phyloP scores from a whole-genome alignment of 2,113 vertebrate genomes.

The Pseudorectes ferrugineus region DNA sequence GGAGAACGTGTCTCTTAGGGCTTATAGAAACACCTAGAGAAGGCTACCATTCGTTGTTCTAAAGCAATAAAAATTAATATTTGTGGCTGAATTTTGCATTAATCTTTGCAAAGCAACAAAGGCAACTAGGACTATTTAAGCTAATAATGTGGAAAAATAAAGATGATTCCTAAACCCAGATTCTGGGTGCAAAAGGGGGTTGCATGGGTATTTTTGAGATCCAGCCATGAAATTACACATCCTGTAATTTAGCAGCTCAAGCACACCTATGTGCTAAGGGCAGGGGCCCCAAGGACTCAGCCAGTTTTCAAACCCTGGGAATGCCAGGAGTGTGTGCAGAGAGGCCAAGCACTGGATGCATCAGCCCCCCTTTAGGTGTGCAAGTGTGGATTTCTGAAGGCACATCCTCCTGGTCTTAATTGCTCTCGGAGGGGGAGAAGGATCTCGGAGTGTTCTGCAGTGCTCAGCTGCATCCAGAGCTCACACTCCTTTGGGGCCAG shows the following conservation, averaged over 20 bases:
- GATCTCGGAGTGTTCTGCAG: background rate
- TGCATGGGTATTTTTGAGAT: rapidly evolving
- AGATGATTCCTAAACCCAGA: background rate
- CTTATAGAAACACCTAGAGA: background rate
- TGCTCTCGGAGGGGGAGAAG: background rate
- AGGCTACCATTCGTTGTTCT: background rate
- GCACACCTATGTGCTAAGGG: background rate
- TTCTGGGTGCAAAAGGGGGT: background rate
- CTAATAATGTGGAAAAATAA: background rate
- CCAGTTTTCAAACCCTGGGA: background rate
- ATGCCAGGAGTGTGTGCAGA: rapidly evolving
- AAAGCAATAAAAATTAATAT: background rate
- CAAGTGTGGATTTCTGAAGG: background rate
- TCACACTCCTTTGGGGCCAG: background rate
- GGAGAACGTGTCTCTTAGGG: background rate
- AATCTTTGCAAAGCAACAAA: background rate
- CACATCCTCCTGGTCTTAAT: background rate
- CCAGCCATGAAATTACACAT: background rate
- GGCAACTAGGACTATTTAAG: background rate
- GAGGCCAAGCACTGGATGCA: background rate
- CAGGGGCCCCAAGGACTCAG: background rate
- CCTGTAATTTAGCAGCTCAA: background rate
- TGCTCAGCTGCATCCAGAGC: background rate
- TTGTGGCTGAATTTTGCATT: background rate
- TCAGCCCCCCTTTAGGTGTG: background rate